phyloP scores from a whole-genome alignment of 2,888 invertebrate genomes.

The Acanthosepion pharaonis region DNA sequence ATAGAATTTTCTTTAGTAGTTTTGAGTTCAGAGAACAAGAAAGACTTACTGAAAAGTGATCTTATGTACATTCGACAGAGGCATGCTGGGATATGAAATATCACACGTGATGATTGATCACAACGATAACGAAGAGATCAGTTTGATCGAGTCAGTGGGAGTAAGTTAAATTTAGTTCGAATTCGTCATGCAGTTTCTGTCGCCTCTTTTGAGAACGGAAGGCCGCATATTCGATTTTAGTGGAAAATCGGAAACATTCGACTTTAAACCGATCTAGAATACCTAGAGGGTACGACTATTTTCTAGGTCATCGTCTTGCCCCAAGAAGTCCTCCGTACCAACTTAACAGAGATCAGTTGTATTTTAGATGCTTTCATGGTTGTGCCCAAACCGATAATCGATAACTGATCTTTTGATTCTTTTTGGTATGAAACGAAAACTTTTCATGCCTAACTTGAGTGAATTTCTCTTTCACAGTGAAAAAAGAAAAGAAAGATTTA shows the following conservation, averaged over 20 bases:
- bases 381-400: neutral
- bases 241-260: neutral
- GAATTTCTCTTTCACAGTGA: neutral
- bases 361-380: neutral
- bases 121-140: no score
- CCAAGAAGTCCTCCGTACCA: neutral
- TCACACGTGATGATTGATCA: no score
- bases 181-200: neutral
- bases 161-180: no score
- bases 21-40: no score
- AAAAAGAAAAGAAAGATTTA: neutral
- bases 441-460: neutral
- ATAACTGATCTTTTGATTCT: neutral
- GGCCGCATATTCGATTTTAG: neutral
- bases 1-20: no score
- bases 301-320: neutral
- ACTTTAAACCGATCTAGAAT: neutral
- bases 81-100: no score
- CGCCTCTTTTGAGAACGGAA: neutral
- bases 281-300: neutral
- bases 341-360: neutral
- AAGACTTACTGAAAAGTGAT: no score
- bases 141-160: no score
- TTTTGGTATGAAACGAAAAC: neutral
- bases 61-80: no score